phyloP scores from a whole-genome alignment of 2,888 invertebrate genomes.

The Sepiola atlantica region DNA sequence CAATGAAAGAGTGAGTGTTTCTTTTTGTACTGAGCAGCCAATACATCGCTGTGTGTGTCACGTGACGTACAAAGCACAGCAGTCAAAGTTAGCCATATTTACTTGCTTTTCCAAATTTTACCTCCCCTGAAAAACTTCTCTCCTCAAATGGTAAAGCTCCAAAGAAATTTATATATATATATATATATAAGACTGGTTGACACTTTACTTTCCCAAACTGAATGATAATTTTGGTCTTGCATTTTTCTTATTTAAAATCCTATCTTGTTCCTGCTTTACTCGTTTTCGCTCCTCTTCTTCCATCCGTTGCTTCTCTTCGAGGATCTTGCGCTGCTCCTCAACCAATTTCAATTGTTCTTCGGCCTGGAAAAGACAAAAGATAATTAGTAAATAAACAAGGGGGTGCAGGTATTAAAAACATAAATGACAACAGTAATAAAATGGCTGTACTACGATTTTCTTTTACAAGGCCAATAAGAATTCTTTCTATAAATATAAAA shows the following conservation, averaged over 20 bases:
- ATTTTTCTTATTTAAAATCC: constrained; percentile 93
- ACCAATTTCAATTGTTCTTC: constrained; percentile 97
- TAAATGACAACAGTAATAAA: too few species aligned
- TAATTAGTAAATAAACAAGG: not conserved
- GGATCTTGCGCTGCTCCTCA: constrained; percentile 93
- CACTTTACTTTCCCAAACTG: constrained; percentile 59
- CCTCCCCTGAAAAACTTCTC: not conserved
- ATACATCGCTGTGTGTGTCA: too few species aligned
- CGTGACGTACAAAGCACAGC: not conserved
- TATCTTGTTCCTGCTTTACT: constrained; percentile 95
- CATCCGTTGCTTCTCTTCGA: constrained; percentile 93
- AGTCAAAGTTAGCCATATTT: not conserved
- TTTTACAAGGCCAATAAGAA: too few species aligned
- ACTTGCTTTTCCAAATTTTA: not conserved
- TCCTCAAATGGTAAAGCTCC: constrained; percentile 19
- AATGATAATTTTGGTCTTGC: constrained; percentile 96
- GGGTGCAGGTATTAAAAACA: not conserved
- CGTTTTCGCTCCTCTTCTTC: constrained; percentile 94
- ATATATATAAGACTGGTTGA: not conserved
- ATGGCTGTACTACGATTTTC: too few species aligned
- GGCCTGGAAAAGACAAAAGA: constrained; percentile 81
- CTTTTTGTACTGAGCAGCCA: not conserved
- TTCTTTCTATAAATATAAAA: too few species aligned
- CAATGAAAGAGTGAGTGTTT: not conserved
- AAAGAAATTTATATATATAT: not conserved